phyloP scores from a whole-genome alignment of 2,797 vertebrate genomes.

The Simalia tracyae region DNA sequence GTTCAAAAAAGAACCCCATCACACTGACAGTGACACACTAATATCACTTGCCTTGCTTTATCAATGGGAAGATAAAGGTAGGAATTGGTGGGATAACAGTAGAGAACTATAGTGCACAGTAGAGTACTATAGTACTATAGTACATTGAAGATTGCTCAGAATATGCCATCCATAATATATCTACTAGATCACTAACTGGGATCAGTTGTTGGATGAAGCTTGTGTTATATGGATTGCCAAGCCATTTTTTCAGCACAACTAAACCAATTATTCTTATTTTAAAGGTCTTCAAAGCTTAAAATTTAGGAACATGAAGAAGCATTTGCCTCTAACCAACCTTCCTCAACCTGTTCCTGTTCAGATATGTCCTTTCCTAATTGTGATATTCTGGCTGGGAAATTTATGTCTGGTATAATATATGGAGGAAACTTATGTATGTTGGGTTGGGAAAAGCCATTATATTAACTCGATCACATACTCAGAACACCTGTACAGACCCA shows the following conservation, averaged over 20 bases:
- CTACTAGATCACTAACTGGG: neutral
- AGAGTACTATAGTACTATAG: no score
- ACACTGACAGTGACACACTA: neutral
- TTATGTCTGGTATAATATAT: neutral
- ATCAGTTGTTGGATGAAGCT: neutral
- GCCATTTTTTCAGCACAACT: neutral
- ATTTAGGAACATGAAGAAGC: neutral
- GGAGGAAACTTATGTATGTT: neutral
- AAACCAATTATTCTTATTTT: neutral
- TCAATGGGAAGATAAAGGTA: neutral
- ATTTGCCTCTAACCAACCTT: neutral
- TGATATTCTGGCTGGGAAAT: neutral
- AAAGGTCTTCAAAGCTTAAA: neutral
- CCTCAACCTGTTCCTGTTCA: neutral
- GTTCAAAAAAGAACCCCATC: neutral
- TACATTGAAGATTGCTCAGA: neutral
- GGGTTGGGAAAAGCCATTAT: neutral
- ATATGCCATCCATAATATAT: no score
- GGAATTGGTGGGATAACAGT: neutral
- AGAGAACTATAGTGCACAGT: neutral
- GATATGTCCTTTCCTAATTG: neutral
- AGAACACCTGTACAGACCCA: neutral
- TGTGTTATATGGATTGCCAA: neutral
- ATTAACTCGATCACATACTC: neutral
- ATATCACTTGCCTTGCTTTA: neutral